phyloP scores from a whole-genome alignment of 2,797 vertebrate genomes.

The Heteromormyrus szaboi region DNA sequence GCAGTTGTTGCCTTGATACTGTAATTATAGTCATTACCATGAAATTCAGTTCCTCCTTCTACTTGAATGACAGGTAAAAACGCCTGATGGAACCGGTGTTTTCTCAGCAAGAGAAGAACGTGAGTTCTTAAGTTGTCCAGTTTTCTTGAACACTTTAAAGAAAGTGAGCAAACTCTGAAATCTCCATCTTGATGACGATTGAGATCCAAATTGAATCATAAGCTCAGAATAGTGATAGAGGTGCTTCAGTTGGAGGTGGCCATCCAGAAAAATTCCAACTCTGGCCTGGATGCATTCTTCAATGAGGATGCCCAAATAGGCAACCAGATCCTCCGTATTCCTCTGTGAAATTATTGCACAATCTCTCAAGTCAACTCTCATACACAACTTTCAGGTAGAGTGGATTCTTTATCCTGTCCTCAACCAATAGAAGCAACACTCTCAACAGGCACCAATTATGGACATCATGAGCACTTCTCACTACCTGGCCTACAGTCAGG shows the following conservation, averaged over 20 bases:
- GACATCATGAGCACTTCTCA: constrained; percentile 14
- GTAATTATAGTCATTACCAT: not conserved
- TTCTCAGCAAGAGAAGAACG: not conserved
- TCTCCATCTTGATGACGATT: not conserved
- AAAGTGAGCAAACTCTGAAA: not conserved
- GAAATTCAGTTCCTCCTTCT: not conserved
- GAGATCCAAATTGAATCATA: not conserved
- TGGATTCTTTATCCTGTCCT: not conserved
- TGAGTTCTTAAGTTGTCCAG: constrained; percentile 1
- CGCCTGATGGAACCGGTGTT: not conserved
- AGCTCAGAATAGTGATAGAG: not conserved
- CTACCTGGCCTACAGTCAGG: constrained; percentile 5
- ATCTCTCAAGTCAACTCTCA: constrained; percentile 21
- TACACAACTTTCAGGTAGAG: not conserved
- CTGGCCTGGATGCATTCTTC: not conserved
- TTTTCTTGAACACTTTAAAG: not conserved
- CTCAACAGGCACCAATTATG: constrained; percentile 14
- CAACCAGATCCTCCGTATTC: not conserved
- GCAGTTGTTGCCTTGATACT: not conserved
- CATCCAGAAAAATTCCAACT: not conserved
- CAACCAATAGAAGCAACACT: not conserved
- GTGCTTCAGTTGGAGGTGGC: not conserved
- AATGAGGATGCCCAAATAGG: not conserved
- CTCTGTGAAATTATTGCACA: constrained; percentile 2
- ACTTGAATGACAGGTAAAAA: not conserved